Evolutionary conservation across 2,888 invertebrate species (phyloP), one percentile per base, ranked within the genome.

Genomic region (Synergus umbraculus): DNA sequence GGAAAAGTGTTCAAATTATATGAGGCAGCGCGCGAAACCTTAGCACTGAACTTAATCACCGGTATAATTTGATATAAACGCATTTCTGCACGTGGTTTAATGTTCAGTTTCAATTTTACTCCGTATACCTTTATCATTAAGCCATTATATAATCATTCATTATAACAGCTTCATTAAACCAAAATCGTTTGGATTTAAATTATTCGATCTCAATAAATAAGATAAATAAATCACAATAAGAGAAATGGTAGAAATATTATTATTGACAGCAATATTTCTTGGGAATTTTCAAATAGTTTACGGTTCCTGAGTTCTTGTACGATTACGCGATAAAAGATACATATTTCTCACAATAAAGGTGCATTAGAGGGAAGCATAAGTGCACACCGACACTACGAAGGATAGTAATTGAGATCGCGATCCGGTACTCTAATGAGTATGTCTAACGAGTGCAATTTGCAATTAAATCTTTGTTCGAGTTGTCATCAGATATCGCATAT

Each of bases 371-470:
- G 67, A 8, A 46, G 46, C 44, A 69, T 69, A 73, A 73, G 54
- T 37, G 10, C 49, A 73, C 49, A 49, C 49, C 73, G 2, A 73
- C 73, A 37, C 49, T 46, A 49, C 37, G 10, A 73, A 73, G 49
- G 83, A 83, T 84, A 84, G 86, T 84, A 83, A 78, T 78, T 69
- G 65, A 73, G 81, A 81, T 84, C 85, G 83, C 83, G 85, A 86
- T 83, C 82, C 63, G 79, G 77, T 76, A 82, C 78, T 78, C 77
- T 60, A 79, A 78, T 80, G 79, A 78, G 77, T 78, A 69, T 67
- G 69, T n/a, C 49, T 81, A 80, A 79, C 67, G 77, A 81, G 79
- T 77, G 73, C 78, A 76, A 81, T 78, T 82, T 79, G 69, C 77
- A 79, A 82, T 81, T 79, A 78, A 82, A 79, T 63, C 65, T 79